These are phyloP conservation scores for Plecotus auritus DNA, from an alignment of 2,113 vertebrate species.

Conservation along the genomic window DNA sequence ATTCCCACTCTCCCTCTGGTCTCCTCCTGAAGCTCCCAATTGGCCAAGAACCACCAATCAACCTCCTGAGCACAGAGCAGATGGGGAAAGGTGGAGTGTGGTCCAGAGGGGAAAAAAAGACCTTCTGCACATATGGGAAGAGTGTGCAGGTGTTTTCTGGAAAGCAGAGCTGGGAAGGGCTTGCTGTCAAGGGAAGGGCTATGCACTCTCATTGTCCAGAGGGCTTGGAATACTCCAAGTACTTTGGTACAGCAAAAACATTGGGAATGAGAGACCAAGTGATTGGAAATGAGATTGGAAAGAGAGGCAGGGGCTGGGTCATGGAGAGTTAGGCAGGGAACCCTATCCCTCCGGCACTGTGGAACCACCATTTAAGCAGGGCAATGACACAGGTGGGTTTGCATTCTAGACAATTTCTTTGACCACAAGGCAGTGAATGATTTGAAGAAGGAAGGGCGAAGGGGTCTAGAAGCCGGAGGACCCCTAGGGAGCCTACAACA, in stretches of 20 bases:
- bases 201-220: neutral
- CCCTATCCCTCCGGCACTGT: neutral
- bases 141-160: neutral
- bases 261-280: neutral
- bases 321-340: neutral
- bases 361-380: neutral
- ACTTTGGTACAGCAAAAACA: neutral
- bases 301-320: neutral
- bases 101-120: neutral
- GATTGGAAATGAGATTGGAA: neutral
- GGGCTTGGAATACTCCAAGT: neutral
- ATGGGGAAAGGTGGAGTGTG: neutral
- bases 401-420: neutral
- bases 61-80: neutral
- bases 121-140: neutral
- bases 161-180: neutral
- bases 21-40: neutral
- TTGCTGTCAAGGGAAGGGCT: neutral
- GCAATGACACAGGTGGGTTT: neutral
- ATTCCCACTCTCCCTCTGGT: neutral
- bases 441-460: neutral
- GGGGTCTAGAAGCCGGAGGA: neutral
- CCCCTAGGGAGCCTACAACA: neutral
- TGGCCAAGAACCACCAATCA: neutral
- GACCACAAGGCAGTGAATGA: neutral